A percentile compares a stretch with the other conserved stretches of the same genome.
Evolutionary conservation across 2,113 vertebrate genomes (phyloP).

Genomic region (Laticauda colubrina): DNA sequence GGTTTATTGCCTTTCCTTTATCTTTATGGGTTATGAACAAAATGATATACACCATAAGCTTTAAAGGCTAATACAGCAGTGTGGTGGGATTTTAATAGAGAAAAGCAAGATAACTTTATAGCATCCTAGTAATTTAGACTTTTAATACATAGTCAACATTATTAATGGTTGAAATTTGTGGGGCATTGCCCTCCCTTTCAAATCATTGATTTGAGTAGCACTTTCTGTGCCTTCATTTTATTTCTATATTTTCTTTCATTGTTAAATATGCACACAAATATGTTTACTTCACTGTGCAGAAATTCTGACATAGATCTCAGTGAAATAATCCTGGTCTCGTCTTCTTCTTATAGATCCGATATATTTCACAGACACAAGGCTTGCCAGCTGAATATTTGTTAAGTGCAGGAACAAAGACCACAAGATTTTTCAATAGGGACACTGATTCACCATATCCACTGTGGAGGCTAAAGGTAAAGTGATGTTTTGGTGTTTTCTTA

Average conservation of each 20-base stretch:
- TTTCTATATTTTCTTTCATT: conserved; percentile 34
- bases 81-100: not conserved
- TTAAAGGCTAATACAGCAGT: not conserved
- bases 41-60: not conserved
- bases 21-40: conserved; percentile 11
- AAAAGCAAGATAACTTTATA: conserved; percentile 9
- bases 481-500: not conserved
- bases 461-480: conserved; percentile 95
- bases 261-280: conserved; percentile 28
- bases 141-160: not conserved
- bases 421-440: conserved; percentile 98
- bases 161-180: not conserved
- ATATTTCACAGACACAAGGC: conserved; percentile 98
- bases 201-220: not conserved
- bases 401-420: conserved; percentile 97
- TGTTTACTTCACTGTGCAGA: not conserved
- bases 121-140: not conserved
- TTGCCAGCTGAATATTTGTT: conserved; percentile 97
- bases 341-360: conserved; percentile 87
- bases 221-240: not conserved
- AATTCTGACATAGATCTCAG: conserved; percentile 26
- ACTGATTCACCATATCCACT: conserved; percentile 94
- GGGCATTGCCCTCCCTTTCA: conserved; percentile 23
- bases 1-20: conserved; percentile 30
- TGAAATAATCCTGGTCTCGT: conserved; percentile 45